Percentiles rank a stretch among this genome's conserved stretches.
Evolutionary conservation across 2,888 invertebrate species (phyloP).

Genomic region (Mimas tiliae): DNA sequence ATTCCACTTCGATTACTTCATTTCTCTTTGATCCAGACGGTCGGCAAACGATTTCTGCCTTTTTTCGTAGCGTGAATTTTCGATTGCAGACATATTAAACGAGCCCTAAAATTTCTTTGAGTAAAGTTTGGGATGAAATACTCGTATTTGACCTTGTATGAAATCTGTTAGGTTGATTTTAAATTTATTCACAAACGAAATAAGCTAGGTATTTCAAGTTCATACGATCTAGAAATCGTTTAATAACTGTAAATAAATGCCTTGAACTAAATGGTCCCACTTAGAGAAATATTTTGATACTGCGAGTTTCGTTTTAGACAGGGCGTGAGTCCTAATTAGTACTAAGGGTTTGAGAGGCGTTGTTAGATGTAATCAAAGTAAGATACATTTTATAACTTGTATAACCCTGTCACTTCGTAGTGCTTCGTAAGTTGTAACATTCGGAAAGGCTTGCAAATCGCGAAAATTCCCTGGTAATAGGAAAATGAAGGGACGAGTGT

Average conservation of each 20-base stretch:
- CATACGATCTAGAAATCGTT: not conserved
- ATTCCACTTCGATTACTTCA: slow-evolving; percentile 67
- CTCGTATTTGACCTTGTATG: slow-evolving; percentile 17
- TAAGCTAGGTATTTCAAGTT: not conserved
- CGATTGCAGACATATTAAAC: slow-evolving; percentile 34
- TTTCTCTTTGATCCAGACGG: slow-evolving; percentile 62
- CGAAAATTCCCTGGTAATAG: slow-evolving; percentile 75
- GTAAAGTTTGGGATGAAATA: slow-evolving; percentile 13
- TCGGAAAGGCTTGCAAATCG: slow-evolving; percentile 46
- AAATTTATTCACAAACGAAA: slow-evolving; percentile 13
- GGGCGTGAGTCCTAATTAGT: no score
- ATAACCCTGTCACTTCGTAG: not conserved
- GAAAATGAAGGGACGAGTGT: slow-evolving; percentile 83
- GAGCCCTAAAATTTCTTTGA: slow-evolving; percentile 29
- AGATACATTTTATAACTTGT: no score
- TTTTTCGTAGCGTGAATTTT: slow-evolving; percentile 40
- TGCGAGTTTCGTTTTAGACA: not conserved
- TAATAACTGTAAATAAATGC: not conserved
- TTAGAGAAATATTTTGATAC: not conserved
- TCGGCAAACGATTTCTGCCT: slow-evolving; percentile 52
- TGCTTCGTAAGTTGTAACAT: slow-evolving; percentile 36
- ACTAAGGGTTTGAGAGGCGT: no score
- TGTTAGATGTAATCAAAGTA: no score
- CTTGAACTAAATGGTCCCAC: not conserved
- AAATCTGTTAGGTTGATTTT: slow-evolving; percentile 5